phyloP scores from a whole-genome alignment of 2,113 vertebrate species.

The Baryphthengus martii region DNA sequence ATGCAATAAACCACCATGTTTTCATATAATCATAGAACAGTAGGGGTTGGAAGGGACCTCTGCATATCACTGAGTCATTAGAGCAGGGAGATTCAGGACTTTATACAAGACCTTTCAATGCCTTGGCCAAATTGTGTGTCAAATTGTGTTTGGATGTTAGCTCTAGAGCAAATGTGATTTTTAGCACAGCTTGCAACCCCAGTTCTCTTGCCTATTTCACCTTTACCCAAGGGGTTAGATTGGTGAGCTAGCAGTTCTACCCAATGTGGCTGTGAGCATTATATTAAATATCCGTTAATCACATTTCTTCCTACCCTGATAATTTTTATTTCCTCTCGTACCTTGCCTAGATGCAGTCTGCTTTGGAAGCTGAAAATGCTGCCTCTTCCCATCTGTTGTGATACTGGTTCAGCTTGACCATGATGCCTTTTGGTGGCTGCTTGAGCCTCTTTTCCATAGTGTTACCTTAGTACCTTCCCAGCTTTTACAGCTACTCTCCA shows the following conservation, averaged over 20 bases:
- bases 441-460: not conserved
- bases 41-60: no score
- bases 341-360: not conserved
- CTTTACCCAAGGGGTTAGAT: not conserved
- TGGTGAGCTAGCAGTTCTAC: not conserved
- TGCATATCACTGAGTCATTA: no score
- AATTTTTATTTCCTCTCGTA: not conserved
- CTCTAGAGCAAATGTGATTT: not conserved
- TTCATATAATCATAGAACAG: no score
- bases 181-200: not conserved
- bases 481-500: not conserved
- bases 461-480: not conserved
- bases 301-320: not conserved
- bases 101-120: not conserved
- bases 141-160: not conserved
- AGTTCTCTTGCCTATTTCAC: not conserved
- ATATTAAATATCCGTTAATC: not conserved
- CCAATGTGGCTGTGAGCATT: accelerated
- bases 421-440: not conserved
- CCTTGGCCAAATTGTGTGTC: not conserved
- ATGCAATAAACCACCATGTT: not conserved
- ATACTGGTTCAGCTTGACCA: not conserved
- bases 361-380: not conserved
- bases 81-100: not conserved
- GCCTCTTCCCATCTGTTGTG: not conserved